Evolutionary conservation across 2,888 invertebrate species (phyloP), one percentile per base, ranked within the genome.

Genomic region (Pycnomerus fuliginosus): DNA sequence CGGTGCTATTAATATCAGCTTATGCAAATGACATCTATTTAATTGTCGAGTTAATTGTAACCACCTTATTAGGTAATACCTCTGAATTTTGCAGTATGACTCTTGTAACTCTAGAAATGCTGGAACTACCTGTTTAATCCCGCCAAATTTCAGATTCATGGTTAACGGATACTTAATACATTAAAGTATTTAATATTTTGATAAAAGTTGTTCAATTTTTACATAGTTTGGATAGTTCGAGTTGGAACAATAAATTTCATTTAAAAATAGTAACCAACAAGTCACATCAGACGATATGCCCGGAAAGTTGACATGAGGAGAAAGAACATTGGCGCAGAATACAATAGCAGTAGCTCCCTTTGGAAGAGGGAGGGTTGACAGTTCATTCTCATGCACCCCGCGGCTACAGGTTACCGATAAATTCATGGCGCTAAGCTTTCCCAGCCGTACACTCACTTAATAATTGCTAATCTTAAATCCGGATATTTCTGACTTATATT

Each of bases 361-460:
- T 36, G 16, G 31, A 24, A 31, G 29, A 23, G 30, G 39, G 50
- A 35, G 46, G 46, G 43, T 50, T 50, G 50, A 50, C 50, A 40
- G 50, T 50, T 50, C 50, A 50, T 50, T 50, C 50, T 30, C 46
- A 46, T 46, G 50, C 46, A 46, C 45, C 46, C 50, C 30, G 29
- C 29, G 50, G 50, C 50, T 50, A 50, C 50, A 50, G 50, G 50
- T 50, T 50, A 50, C 46, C 50, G 37, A 47, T 46, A 44, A 46
- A 50, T 50, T 47, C 46, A 50, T 28, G 32, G 33, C 44, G 36
- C 35, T 46, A 50, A 46, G 24, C 42, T 22, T 34, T 36, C 16
- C 42, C 33, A 41, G 15, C 31, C 28, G 31, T 31, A 30, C 15
- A 22, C 33, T 34, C 32, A 16, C 27, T 32, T 28, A 27, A 28